Base-by-base conservation (phyloP, 2,797 vertebrate genomes). In the Ctenopoma multispine region DNA sequence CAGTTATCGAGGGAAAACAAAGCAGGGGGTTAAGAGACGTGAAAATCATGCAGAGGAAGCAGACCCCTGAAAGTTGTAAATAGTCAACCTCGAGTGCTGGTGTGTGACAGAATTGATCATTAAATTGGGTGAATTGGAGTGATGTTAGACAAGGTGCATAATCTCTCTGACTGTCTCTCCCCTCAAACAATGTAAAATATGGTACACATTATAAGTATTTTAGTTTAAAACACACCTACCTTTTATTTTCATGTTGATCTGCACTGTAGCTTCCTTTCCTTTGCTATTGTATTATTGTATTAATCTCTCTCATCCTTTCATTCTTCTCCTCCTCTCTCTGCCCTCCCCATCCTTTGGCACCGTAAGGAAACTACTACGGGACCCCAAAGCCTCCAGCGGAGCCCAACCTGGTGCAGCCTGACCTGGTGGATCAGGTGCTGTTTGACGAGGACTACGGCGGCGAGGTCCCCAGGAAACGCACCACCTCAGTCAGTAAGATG, bases 401-500 rank as follows among this genome's bases (percentile, higher is more conserved):
- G 81, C 97, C 98, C 81, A 97, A 96, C 84, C 95, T 97, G 74
- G 97, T 99, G 77, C 98, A 99, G 89, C 95, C 97, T 0, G 98
- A 99, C 90, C 94, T 98, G 4, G 98, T 99, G 86, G 98, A 99
- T 90, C 97, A 98, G 86, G 97, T 99, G 77, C 93, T 99, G 83
- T 98, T 99, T 69, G 98, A 99, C 68, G 96, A 97, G 88, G 97
- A 98, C 81, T 99, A 96, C 78, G 96, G 96, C 43, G 92, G 94
- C 0, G 97, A 99, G 80, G 94, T 96, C 0, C 96, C 97, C 81
- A 95, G 98, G 77, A 99, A 99, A 80, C 95, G 97, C 88, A 98
- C 98, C 68, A 98, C 97, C 0, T 99, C 98, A 0, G 98, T 99
- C 91, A 99, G 98, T 87, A 99, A 98, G 89, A 99, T 99, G 98